Evolutionary conservation across 2,797 vertebrate genomes (phyloP).

Genomic region (Sebastes itinus): DNA sequence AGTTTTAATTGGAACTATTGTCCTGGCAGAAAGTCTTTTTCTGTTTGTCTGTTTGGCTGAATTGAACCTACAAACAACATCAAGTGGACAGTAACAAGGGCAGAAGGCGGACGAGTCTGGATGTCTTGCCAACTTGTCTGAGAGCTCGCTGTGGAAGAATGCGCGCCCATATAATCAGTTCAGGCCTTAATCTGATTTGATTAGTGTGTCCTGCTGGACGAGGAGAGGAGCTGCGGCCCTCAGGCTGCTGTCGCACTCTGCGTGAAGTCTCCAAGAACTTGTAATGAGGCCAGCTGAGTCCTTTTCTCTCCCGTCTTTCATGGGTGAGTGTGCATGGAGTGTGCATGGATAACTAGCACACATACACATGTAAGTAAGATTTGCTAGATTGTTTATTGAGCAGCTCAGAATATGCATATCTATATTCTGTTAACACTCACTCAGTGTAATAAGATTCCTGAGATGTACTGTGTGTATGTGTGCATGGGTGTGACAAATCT

Average conservation of each 20-base stretch:
- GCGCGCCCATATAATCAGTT: conserved; percentile 29
- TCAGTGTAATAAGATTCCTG: neutral
- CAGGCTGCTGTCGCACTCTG: conserved; percentile 51
- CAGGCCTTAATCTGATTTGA: conserved; percentile 63
- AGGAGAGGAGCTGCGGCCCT: conserved; percentile 46
- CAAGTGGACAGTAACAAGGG: conserved; percentile 24
- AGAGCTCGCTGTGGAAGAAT: conserved; percentile 22
- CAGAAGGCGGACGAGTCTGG: conserved; percentile 6
- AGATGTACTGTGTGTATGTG: neutral
- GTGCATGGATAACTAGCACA: neutral
- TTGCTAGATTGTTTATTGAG: neutral
- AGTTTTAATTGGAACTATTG: neutral
- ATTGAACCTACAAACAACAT: conserved; percentile 22
- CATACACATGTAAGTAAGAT: neutral
- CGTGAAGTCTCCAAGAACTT: conserved; percentile 35
- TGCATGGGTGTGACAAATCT: neutral
- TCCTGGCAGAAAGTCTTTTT: neutral
- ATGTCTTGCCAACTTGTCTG: conserved; percentile 33
- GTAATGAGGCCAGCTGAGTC: conserved; percentile 52
- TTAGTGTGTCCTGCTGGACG: conserved; percentile 50
- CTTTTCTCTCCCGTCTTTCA: conserved; percentile 8
- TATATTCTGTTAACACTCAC: neutral
- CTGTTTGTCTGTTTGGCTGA: conserved; percentile 15
- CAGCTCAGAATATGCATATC: neutral
- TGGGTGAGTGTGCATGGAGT: neutral